Evolutionary conservation across 2,797 vertebrate genomes (phyloP), one percentile per base, ranked within the genome.

Genomic region (Parotocinclus haroldoi): DNA sequence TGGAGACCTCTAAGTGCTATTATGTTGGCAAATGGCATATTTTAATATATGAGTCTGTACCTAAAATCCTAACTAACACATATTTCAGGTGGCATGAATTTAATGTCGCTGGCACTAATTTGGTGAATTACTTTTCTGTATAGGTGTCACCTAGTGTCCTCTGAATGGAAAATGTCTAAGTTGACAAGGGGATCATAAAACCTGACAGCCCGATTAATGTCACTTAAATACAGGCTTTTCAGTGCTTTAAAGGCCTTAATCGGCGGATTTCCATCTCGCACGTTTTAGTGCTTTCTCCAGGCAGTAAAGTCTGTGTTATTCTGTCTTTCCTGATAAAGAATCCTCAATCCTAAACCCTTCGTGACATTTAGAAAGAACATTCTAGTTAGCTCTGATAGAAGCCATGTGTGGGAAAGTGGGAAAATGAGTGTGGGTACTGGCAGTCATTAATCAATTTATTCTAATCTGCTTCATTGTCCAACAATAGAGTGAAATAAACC

Each of bases 191-290:
- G 40, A 42, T 56, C 16, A 16, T 69, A 76, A 72, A 58, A n/a
- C 51, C 42, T n/a, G 50, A 59, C 7, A 44, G 49, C 56, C 55
- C 61, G n/a, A 60, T n/a, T 69, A 48, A 74, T 52, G 52, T 11
- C 1, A 60, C 18, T 18, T 16, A 17, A 19, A 45, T 39, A 46
- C 45, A 18, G 40, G 57, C 27, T 27, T 27, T 27, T 2, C 27
- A 27, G 27, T 27, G 27, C 27, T 27, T 27, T 27, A 2, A 42
- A 69, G 52, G 69, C 45, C 39, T 64, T 69, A 63, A 69, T 63
- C 63, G 42, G 40, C 57, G 50, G 55, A 66, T 69, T 75, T 63
- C 66, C 40, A 75, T 78, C 50, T 63, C 55, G 50, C 66, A 56
- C 63, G 27, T 72, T 71, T 63, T 72, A 70, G 56, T 61, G 46